Evolutionary conservation across 2,113 vertebrate species (phyloP), one percentile per base, ranked within the genome.

Genomic region (Colossoma macropomum): DNA sequence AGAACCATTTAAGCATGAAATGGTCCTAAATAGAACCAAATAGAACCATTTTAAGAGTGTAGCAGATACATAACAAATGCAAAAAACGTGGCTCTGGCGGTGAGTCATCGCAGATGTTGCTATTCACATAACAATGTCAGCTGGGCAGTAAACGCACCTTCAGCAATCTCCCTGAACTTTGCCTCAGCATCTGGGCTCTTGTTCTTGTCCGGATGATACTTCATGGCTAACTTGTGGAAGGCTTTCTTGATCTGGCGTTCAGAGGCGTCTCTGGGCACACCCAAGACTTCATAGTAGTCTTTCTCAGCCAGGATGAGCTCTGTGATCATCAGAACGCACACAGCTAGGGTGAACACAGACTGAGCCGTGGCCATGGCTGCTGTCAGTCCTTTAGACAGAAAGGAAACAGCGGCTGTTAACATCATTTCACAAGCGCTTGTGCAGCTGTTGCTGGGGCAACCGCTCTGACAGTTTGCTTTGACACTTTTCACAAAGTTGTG

Each of bases 201-300:
- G 90, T 99, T 99, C 91, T 96, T 95, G 94, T 99, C 98, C 0
- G 98, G 98, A 38, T 99, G 98, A 88, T 97, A 97, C 85, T 96
- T 97, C 93, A 99, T 96, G 60, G 97, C 97, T 85, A 99, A 89
- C 59, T 96, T 98, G 63, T 98, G 97, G 92, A 99, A 99, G 0
- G 97, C 96, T 84, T 99, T 99, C 91, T 99, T 99, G 87, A 99
- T 98, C 87, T 98, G 97, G 10, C 96, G 96, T 25, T 98, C 96
- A 6, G 96, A 95, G 25, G 98, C 97, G 21, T 95, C 97, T 92
- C 92, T 97, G 60, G 97, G 96, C 83, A 99, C 94, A 80, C 97
- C 98, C 83, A 99, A 94, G 28, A 98, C 93, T 79, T 98, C 97
- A 77, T 99, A 99, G 90, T 97, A 98, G 92, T 95, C 97, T 83